Evolutionary conservation across 2,797 vertebrate genomes (phyloP), one percentile per base, ranked within the genome.

Genomic region (Macrochelys suwanniensis): DNA sequence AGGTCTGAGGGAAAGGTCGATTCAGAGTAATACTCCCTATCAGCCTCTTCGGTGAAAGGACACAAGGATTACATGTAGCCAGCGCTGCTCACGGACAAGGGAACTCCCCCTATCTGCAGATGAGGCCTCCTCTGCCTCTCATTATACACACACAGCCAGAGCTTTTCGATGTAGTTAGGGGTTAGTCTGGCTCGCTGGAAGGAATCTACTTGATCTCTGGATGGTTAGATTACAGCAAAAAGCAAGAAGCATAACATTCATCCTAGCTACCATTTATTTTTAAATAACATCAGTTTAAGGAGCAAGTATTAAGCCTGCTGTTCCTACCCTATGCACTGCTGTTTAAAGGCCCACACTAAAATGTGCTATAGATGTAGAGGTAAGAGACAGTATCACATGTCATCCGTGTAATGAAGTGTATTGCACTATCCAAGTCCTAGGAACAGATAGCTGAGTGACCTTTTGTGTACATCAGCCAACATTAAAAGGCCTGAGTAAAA

Each of bases 61-160:
- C 92, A 53, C 33, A 10, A 94, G 95, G 95, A 97, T 97, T 96
- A 96, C 82, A 82, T 33, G 77, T 87, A 97, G 94, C 59, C 81
- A 78, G 84, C 45, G 42, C 93, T 89, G 96, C 96, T 97, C 89
- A 81, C 50, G 71, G 97, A 86, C 86, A 45, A 23, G 89, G 97
- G 96, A 97, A 97, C 96, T 97, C 97, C 96, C 96, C 95, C 97
- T 96, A 95, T 94, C 97, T 97, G 97, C 96, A 97, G 96, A 92
- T 68, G 88, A 51, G 95, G 96, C 96, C 96, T 92, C 92, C 2
- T 78, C 45, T 59, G n/a, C 93, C 89, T 89, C 85, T 91, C 86
- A 54, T 4, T 71, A 42, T 81, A 81, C 12, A 2, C 87, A 84
- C 80, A 26, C 59, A 42, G 85, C 33, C 4, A 80, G 92, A 85